Evolutionary conservation across 2,113 vertebrate species (phyloP).

Genomic region (Mohoua ochrocephala): DNA sequence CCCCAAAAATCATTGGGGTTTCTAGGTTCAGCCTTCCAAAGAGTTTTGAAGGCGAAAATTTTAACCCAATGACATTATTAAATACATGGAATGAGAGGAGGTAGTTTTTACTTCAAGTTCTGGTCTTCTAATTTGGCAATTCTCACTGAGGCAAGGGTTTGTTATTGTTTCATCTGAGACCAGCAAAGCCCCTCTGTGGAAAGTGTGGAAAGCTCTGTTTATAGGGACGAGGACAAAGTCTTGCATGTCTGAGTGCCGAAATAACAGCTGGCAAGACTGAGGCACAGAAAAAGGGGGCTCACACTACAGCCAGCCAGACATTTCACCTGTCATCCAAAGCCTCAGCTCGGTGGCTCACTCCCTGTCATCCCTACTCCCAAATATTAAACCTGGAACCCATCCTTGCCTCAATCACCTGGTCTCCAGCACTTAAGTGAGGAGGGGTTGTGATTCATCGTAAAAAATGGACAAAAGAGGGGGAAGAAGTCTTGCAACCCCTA

Average conservation of each 20-base stretch:
- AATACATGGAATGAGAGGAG: not conserved
- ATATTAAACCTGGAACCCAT: not conserved
- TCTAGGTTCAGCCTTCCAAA: not conserved
- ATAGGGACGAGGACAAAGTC: not conserved
- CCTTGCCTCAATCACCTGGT: no score
- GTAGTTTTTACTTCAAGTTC: not conserved
- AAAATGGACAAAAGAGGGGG: not conserved
- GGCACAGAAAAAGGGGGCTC: not conserved
- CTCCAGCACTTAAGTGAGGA: not conserved
- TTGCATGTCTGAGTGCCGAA: not conserved
- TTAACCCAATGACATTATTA: not conserved
- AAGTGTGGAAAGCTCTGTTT: not conserved
- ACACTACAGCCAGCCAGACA: not conserved
- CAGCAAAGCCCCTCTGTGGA: not conserved
- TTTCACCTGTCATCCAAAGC: not conserved
- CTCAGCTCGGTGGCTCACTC: not conserved
- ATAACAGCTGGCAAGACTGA: not conserved
- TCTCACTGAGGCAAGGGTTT: not conserved
- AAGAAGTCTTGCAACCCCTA: not conserved
- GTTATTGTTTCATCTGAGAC: not conserved
- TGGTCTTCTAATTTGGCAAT: not conserved
- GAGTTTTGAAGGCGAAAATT: not conserved
- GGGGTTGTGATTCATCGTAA: not conserved
- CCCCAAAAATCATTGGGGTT: not conserved
- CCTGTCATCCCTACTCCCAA: not conserved